Evolutionary conservation across 2,113 vertebrate genomes (phyloP), one percentile per base, ranked within the genome.

Genomic region (Notechis scutatus): DNA sequence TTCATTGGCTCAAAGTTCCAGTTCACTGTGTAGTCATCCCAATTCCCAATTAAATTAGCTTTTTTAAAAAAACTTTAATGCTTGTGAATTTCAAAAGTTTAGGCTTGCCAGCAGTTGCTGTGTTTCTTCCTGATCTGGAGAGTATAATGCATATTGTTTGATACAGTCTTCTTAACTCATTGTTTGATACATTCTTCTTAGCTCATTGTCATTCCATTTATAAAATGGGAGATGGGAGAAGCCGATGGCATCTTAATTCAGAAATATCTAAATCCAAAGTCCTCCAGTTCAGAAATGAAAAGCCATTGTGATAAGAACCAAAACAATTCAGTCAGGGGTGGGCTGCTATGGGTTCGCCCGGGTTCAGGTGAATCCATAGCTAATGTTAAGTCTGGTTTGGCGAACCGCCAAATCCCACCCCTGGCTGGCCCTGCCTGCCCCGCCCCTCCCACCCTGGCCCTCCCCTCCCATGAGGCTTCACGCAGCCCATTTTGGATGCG

Each of bases 1-100:
- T 93, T 95, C 93, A 90, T 92, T 92, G 26, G 39, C 88, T 90
- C 45, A 92, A 74, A 90, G 88, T 94, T 94, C 88, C 91, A 87
- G 56, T 92, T 92, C 85, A 87, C 52, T 81, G 88, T 57, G 39
- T 52, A 94, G 92, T 87, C 52, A 54, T 92, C 64, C 91, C 94
- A 91, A 91, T 94, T 95, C 95, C 93, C 94, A 92, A 93, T 92
- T 92, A 87, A 59, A 92, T 95, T 93, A 95, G 64, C 93, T 92
- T 86, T 64, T 93, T 89, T 57, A 47, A 55, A 55, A 55, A 55
- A 92, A 90, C 42, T 42, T 34, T 57, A 87, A 91, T 64, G 69
- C 50, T 1, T 50, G 39, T 26, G 81, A 94, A 69, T 52, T 91
- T 92, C 56, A 90, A 54, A 90, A 92, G 34, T 93, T 47, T 45